Evolutionary conservation across 64 coral and sea anemone species (phyloP).

Genomic region (Montipora sp.): DNA sequence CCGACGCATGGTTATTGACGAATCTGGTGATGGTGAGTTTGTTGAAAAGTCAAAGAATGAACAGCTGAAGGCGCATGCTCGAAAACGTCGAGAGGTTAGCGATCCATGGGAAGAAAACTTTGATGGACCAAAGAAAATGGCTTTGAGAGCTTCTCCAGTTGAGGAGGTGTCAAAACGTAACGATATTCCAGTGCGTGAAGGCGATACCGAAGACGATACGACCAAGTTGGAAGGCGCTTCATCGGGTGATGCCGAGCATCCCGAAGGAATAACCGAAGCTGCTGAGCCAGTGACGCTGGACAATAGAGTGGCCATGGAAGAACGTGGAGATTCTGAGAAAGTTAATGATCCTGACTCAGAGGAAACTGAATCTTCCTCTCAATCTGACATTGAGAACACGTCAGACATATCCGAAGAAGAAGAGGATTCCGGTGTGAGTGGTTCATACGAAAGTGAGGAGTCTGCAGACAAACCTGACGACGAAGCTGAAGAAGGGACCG

Average conservation of each 20-base stretch:
- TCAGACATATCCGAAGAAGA: not conserved
- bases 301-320: not conserved
- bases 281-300: not conserved
- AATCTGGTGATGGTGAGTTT: slow-evolving; percentile 96
- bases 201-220: slow-evolving; percentile 44
- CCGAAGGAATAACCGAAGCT: not conserved
- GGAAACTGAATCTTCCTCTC: not conserved
- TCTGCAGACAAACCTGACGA: slow-evolving; percentile 12
- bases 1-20: slow-evolving; percentile 91
- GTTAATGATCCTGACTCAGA: slow-evolving; percentile 25
- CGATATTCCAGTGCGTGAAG: not conserved
- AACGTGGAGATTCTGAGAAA: slow-evolving; percentile 31
- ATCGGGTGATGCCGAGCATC: slow-evolving; percentile 41
- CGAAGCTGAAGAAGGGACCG: not conserved
- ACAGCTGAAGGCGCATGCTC: slow-evolving; percentile 39
- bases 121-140: slow-evolving; percentile 95
- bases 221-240: not conserved
- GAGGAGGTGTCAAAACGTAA: slow-evolving; percentile 23
- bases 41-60: slow-evolving; percentile 73
- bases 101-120: slow-evolving; percentile 67
- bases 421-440: not conserved
- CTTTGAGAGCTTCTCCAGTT: slow-evolving; percentile 62
- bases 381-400: not conserved
- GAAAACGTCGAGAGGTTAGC: slow-evolving; percentile 54
- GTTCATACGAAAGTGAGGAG: slow-evolving; percentile 2